Evolutionary conservation across 2,888 invertebrate genomes (phyloP), one percentile per base, ranked within the genome.

Genomic region (Zygaena filipendulae): DNA sequence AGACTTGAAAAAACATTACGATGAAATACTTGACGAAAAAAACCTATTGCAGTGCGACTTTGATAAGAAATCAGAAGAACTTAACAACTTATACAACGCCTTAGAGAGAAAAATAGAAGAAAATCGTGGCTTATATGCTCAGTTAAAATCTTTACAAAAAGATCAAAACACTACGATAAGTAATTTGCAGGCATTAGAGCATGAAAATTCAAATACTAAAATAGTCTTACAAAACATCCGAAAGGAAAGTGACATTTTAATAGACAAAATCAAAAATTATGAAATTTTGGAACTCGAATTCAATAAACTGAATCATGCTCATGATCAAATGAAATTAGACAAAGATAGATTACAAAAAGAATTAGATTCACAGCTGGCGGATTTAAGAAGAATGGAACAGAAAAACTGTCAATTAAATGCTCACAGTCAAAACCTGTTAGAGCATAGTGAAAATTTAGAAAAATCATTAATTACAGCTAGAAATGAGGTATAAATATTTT

Each of bases 371-470:
- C 51, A 63, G 39, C 23, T 46, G 13, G 23, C 30, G 20, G 43
- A 56, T 29, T 33, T 62, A 3, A 49, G 47, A 32, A 50, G 36
- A 32, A 32, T 62, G 4, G 42, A 64, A 39, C 32, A 40, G 25
- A 57, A 70, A 40, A 71, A 68, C 29, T 27, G 19, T 13, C 45
- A 57, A 25, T 46, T 74, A 25, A 42, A 53, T 13, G 45, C 37
- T 29, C 51, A 60, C 35, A 64, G 47, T 40, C 42, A 52, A 37
- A 45, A 52, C 27, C 45, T 70, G 35, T 28, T 62, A 11, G 27
- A 36, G 13, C 54, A 66, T 14, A 67, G 47, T 33, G 54, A 66
- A 43, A 51, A 55, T 29, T 49, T 77, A 33, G 68, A 75, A 45
- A 54, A 51, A 32, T 48, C 59, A 29, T 49, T 75, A 25, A 49